phyloP scores from a whole-genome alignment of 2,113 vertebrate species.

The Lycocorax pyrrhopterus region DNA sequence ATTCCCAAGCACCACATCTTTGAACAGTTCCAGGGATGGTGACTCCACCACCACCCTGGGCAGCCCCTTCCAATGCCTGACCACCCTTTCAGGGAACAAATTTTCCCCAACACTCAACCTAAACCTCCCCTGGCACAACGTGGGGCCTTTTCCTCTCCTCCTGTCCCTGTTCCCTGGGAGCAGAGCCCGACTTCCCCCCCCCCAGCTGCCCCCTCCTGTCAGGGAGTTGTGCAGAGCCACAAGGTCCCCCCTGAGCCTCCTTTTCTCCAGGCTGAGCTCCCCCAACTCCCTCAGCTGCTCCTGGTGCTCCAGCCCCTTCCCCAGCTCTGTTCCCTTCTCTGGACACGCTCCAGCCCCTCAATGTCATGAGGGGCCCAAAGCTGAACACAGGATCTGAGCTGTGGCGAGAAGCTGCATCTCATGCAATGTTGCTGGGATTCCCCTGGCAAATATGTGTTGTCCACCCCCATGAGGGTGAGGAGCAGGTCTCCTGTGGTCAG shows the following conservation, averaged over 20 bases:
- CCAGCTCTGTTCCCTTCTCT: fast-evolving
- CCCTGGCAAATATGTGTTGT: fast-evolving
- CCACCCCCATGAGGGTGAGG: fast-evolving
- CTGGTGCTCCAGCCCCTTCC: not conserved
- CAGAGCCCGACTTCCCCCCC: not conserved
- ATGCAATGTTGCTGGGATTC: not conserved
- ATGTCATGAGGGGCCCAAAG: not conserved
- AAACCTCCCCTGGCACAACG: not conserved
- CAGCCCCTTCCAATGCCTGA: not conserved
- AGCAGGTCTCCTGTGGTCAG: not conserved
- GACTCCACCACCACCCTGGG: not conserved
- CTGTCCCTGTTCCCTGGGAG: not conserved
- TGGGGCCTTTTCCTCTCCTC: not conserved
- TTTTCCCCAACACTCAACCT: not conserved
- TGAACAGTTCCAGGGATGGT: not conserved
- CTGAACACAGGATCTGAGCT: not conserved
- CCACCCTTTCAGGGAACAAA: not conserved
- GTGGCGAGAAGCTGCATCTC: not conserved
- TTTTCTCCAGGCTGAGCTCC: not conserved
- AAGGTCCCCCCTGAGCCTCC: not conserved
- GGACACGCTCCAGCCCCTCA: fast-evolving
- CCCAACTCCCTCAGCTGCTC: not conserved
- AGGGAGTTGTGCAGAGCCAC: not conserved
- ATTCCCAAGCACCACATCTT: not conserved
- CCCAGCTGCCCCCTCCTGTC: not conserved